Evolutionary conservation across 2,113 vertebrate genomes (phyloP), one percentile per base, ranked within the genome.

Genomic region (Mustela nigripes): DNA sequence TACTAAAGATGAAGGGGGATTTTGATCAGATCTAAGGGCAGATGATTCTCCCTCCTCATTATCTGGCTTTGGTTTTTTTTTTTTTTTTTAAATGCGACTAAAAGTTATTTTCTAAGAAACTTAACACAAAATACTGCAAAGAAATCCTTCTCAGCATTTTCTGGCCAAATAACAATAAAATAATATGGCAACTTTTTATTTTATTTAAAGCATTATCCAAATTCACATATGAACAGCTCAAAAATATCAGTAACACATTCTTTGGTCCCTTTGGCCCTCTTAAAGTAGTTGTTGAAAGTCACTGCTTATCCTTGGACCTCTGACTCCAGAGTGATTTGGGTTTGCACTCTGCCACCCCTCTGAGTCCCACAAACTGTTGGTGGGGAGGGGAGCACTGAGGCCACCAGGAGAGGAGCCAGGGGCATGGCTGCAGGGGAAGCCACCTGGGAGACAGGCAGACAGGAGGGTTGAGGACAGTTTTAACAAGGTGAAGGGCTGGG

Each of bases 31-130:
- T 60, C 8, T 36, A 87, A 28, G 14, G 11, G 3, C 9, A n/a
- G 36, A 39, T 79, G 4, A 89, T 87, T 48, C 28, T 83, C 15
- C 42, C 6, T 88, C 67, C 10, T 60, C 5, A 11, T 62, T 12
- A 26, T 78, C 3, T 21, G 28, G 24, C 26, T 48, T 63, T 63
- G 50, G 26, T 90, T 76, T 63, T 63, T 58, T 33, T 87, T 76
- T 45, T 73, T 48, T 76, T 88, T 63, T 63, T 58, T 33, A 90
- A 79, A 90, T 94, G 36, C 33, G 5, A 94, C 83, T 92, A 73
- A 94, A 93, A 79, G 48, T 91, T 26, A 89, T 79, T 87, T 74
- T 89, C 16, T 84, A 58, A 71, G 50, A 82, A 84, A 74, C 39
- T 39, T 85, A 81, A 84, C 12, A 90, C 39, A 79, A 91, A 90